Conservation (phyloP, 2,888 invertebrate genomes). For the Polydrusus tereticollis region DNA sequence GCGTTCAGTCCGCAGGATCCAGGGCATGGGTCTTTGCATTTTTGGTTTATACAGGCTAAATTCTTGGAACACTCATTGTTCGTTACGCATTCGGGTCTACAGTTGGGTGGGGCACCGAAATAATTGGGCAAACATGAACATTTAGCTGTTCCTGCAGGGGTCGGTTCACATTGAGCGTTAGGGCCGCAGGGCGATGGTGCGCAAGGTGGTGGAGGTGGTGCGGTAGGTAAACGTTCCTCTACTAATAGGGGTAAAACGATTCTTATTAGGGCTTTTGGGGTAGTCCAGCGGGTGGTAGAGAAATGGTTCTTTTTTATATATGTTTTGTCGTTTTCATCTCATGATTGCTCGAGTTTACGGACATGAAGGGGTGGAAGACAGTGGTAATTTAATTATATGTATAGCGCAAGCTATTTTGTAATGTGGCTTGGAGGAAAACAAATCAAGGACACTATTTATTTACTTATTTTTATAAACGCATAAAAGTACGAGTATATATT, state of each 20-base stretch:
- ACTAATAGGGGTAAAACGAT: constrained; percentile 14
- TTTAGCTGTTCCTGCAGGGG: constrained; percentile 62
- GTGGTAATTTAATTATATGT: too few species aligned
- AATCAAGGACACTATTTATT: too few species aligned
- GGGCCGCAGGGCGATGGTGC: constrained; percentile 79
- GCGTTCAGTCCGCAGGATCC: constrained; percentile 82
- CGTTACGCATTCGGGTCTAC: constrained; percentile 81
- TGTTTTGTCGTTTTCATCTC: too few species aligned
- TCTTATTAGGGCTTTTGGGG: neutral
- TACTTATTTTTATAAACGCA: too few species aligned
- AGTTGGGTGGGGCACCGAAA: constrained; percentile 78
- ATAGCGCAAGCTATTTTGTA: too few species aligned
- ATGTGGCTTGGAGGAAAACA: too few species aligned
- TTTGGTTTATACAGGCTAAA: constrained; percentile 78
- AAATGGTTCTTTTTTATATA: constrained; percentile 6
- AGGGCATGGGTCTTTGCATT: constrained; percentile 81
- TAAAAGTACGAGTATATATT: too few species aligned
- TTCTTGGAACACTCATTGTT: constrained; percentile 79
- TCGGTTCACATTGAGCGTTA: constrained; percentile 71
- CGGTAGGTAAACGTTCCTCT: constrained; percentile 44
- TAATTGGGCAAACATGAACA: constrained; percentile 82
- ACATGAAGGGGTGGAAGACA: too few species aligned
- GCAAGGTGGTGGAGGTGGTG: constrained; percentile 69
- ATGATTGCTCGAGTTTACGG: too few species aligned
- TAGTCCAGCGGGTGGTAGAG: neutral